These are phyloP conservation scores for Trachelus tabidus DNA, from an alignment of 2,888 invertebrate species.

Conservation along the genomic window DNA sequence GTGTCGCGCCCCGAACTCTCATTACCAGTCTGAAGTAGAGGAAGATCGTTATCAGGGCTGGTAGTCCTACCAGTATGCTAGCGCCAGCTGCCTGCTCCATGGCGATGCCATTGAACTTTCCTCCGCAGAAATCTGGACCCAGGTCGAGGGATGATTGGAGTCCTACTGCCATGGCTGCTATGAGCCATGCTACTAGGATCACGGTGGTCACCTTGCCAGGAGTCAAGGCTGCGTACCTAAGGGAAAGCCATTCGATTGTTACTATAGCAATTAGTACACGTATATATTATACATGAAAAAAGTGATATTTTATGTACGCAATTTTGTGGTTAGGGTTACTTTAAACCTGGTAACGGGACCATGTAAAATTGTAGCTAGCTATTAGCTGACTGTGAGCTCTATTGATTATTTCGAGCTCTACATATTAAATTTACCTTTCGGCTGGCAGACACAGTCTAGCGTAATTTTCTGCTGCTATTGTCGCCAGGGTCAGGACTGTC, in stretches of 20 bases:
- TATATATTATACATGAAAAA: neutral
- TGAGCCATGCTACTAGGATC: constrained; percentile 70
- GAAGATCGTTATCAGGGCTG: constrained; percentile 70
- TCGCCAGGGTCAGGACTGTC: constrained; percentile 72
- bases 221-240: constrained; percentile 67
- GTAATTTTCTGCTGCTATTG: constrained; percentile 77
- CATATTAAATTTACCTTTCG: constrained; percentile 59
- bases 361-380: neutral
- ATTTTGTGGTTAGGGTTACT: neutral
- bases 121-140: constrained; percentile 78
- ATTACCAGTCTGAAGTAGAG: constrained; percentile 69
- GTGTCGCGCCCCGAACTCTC: constrained; percentile 68
- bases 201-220: constrained; percentile 68
- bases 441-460: constrained; percentile 72
- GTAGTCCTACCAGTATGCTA: constrained; percentile 71
- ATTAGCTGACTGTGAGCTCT: neutral
- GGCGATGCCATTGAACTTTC: constrained; percentile 69
- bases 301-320: neutral
- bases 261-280: neutral
- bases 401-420: neutral
- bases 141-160: constrained; percentile 72
- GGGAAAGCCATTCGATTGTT: neutral
- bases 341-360: neutral
- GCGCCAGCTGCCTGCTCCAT: constrained; percentile 71
- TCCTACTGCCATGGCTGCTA: constrained; percentile 70